Evolutionary conservation across 2,113 vertebrate species (phyloP).

Genomic region (Takifugu flavidus): DNA sequence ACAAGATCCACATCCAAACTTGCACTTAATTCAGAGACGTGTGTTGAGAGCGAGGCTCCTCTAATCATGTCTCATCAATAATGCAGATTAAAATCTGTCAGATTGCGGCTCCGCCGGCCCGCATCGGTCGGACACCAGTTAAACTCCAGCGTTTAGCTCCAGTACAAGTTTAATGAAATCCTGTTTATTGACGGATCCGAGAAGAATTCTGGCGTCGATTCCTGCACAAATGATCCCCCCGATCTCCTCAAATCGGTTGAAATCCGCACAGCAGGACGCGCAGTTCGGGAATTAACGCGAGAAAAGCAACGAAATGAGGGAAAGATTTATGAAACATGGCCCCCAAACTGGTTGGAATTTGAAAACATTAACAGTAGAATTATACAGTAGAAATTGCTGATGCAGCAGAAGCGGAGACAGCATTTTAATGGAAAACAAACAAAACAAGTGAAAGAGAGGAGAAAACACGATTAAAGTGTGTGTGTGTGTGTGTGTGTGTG

Average conservation of each 20-base stretch:
- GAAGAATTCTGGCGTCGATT: slow-evolving; percentile 12
- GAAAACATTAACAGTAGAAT: slow-evolving; percentile 5
- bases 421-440: too few species aligned
- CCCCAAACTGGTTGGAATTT: neutral
- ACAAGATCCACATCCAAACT: slow-evolving; percentile 59
- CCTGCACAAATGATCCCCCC: too few species aligned
- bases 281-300: too few species aligned
- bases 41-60: slow-evolving; percentile 72
- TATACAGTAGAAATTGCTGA: too few species aligned
- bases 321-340: too few species aligned
- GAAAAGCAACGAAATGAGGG: too few species aligned
- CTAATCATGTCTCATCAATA: slow-evolving; percentile 77
- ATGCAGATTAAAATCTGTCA: slow-evolving; percentile 72
- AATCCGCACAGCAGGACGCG: too few species aligned
- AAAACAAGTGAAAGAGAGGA: slow-evolving; percentile 32
- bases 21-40: slow-evolving; percentile 68
- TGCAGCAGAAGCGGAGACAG: slow-evolving; percentile 6
- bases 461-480: slow-evolving; percentile 12
- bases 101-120: slow-evolving; percentile 63
- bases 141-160: slow-evolving; percentile 75
- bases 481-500: too few species aligned
- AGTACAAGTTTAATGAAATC: slow-evolving; percentile 77
- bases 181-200: slow-evolving; percentile 54
- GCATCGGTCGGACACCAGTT: slow-evolving; percentile 67
- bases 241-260: too few species aligned